A percentile compares a stretch with the other conserved stretches of the same genome.
Evolutionary conservation across 2,113 vertebrate species (phyloP).

Genomic region (Amphilophus citrinellus): DNA sequence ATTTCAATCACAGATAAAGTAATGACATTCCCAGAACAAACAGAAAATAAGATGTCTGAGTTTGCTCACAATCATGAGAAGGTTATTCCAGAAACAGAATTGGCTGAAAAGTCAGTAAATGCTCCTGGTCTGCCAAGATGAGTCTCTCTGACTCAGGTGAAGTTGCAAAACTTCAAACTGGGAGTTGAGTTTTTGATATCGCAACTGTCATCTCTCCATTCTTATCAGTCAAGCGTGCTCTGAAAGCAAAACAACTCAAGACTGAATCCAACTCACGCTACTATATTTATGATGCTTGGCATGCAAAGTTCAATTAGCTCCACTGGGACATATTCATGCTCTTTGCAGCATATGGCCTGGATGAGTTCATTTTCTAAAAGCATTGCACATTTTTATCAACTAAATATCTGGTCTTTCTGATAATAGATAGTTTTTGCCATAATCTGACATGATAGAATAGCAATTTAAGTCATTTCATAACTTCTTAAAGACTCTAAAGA

Average conservation of each 20-base stretch:
- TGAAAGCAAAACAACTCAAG: conserved; percentile 68
- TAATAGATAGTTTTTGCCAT: background rate
- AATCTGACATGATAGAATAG: background rate
- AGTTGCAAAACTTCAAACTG: conserved; percentile 45
- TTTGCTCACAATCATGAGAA: background rate
- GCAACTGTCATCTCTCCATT: conserved; percentile 39
- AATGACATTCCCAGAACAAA: background rate
- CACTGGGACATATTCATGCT: conserved; percentile 5
- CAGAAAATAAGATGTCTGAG: conserved; percentile 1
- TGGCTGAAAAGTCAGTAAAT: background rate
- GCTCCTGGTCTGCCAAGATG: conserved; percentile 35
- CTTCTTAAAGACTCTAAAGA: no score
- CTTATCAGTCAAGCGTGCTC: conserved; percentile 62
- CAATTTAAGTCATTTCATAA: background rate
- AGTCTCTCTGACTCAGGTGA: conserved; percentile 1
- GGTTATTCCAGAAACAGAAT: background rate
- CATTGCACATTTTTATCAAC: background rate
- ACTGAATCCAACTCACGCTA: conserved; percentile 50
- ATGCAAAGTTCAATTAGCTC: conserved; percentile 38
- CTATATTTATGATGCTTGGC: conserved; percentile 52
- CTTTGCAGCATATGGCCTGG: background rate
- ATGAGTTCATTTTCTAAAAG: background rate
- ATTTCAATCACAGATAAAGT: conserved; percentile 45
- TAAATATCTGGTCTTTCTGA: no score
- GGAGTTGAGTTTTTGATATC: conserved; percentile 43